Percentiles rank a stretch among this genome's conserved stretches.
phyloP scores from a whole-genome alignment of 2,113 vertebrate genomes.

The Anoura caudifer region DNA sequence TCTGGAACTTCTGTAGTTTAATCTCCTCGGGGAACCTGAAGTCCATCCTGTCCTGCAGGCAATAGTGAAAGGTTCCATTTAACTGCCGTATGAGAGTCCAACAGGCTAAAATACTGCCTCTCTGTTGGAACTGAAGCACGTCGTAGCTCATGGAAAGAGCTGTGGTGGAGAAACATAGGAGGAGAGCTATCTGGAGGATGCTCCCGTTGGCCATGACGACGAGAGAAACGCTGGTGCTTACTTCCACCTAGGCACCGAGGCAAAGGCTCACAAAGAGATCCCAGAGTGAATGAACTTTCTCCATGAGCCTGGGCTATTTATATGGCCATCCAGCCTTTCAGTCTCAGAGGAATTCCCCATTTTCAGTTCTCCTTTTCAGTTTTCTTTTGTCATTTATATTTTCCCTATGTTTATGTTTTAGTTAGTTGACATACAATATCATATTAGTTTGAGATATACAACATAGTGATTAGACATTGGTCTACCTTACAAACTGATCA shows the following conservation, averaged over 20 bases:
- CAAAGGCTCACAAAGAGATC: background rate
- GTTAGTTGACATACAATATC: background rate
- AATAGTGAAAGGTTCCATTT: background rate
- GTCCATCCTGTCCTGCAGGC: background rate
- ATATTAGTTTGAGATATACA: background rate
- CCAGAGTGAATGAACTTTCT: background rate
- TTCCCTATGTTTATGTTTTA: background rate
- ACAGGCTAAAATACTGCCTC: background rate
- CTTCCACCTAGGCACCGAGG: background rate
- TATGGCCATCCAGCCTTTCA: background rate
- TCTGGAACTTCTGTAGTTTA: background rate
- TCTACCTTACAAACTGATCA: background rate
- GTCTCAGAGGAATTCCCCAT: slow-evolving; percentile 57
- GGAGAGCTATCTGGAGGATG: background rate
- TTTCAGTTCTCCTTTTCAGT: slow-evolving; percentile 71
- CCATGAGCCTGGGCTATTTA: slow-evolving; percentile 56
- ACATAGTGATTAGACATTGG: background rate
- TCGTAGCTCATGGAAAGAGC: background rate
- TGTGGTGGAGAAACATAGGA: slow-evolving; percentile 13
- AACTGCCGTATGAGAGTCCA: background rate
- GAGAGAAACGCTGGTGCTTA: background rate
- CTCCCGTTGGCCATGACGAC: slow-evolving; percentile 49
- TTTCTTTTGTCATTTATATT: slow-evolving; percentile 65
- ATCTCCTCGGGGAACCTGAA: slow-evolving; percentile 31
- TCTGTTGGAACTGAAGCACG: background rate